Conservation (phyloP, 1,140 invertebrate genomes). For the Mercenaria mercenaria region DNA sequence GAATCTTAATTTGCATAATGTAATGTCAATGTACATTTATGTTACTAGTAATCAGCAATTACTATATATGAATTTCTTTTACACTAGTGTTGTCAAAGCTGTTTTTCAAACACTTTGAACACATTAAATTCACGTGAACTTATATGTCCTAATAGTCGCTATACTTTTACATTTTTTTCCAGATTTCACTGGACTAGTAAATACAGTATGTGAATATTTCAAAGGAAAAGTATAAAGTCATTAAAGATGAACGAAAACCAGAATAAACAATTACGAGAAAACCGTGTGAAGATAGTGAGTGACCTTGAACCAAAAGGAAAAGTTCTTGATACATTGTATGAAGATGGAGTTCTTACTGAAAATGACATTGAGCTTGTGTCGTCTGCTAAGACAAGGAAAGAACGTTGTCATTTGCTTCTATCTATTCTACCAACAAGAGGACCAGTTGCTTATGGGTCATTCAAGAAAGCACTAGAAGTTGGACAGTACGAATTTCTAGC, state of each 20-base stretch:
- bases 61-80: too few relatives aligned
- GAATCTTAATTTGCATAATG: too few relatives aligned
- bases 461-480: conserved; percentile 47
- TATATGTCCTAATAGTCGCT: background rate
- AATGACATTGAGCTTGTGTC: conserved; percentile 59
- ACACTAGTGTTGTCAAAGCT: too few relatives aligned
- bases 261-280: background rate
- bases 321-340: conserved; percentile 44
- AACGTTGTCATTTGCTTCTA: conserved; percentile 45
- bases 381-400: conserved; percentile 46
- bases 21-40: too few relatives aligned
- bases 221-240: too few relatives aligned
- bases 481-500: conserved; percentile 47
- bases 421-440: conserved; percentile 42
- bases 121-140: too few relatives aligned
- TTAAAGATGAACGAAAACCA: conserved; percentile 28
- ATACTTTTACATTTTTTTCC: background rate
- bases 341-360: conserved; percentile 61
- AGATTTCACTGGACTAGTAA: background rate
- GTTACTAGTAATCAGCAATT: too few relatives aligned
- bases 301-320: conserved; percentile 46
- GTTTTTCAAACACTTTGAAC: too few relatives aligned
- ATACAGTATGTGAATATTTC: background rate
- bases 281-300: conserved; percentile 45
- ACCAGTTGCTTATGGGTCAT: conserved; percentile 61